Evolutionary conservation across 2,888 invertebrate species (phyloP).

Genomic region (Epistrophella euchroma): DNA sequence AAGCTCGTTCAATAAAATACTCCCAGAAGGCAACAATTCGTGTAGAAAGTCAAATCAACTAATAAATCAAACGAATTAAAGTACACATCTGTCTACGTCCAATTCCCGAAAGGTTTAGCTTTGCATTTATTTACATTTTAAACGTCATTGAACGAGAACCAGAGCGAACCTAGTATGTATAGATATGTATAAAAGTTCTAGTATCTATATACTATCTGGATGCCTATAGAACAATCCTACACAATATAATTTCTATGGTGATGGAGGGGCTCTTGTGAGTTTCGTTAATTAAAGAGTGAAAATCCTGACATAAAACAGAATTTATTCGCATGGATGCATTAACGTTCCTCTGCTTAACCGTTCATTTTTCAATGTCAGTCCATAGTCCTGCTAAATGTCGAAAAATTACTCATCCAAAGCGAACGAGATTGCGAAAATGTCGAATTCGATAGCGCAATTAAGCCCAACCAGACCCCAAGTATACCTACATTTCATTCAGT

Average conservation of each 20-base stretch:
- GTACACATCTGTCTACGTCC: conserved; percentile 41
- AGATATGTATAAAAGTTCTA: not conserved
- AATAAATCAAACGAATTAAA: conserved; percentile 41
- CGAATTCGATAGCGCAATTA: conserved; percentile 75
- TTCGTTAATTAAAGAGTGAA: conserved; percentile 62
- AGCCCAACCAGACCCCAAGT: conserved; percentile 44
- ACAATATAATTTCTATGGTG: conserved; percentile 27
- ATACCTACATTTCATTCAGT: not conserved
- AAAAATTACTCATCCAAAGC: conserved; percentile 72
- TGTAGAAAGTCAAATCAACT: conserved; percentile 31
- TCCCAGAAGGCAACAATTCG: conserved; percentile 29
- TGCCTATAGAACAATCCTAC: not conserved
- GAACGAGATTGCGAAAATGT: conserved; percentile 73
- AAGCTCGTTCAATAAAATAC: conserved; percentile 29
- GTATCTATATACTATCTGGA: too few species aligned
- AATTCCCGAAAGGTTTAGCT: conserved; percentile 40
- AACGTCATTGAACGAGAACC: conserved; percentile 28
- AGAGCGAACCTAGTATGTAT: not conserved
- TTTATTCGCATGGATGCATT: conserved; percentile 50
- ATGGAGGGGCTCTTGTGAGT: conserved; percentile 23
- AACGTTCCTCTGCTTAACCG: conserved; percentile 53
- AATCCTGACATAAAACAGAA: conserved; percentile 56
- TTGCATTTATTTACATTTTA: conserved; percentile 41
- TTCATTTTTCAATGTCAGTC: conserved; percentile 70
- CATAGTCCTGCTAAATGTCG: conserved; percentile 65